Evolutionary conservation across 2,113 vertebrate genomes (phyloP), one percentile per base, ranked within the genome.

Genomic region (Megaleporinus macrocephalus): DNA sequence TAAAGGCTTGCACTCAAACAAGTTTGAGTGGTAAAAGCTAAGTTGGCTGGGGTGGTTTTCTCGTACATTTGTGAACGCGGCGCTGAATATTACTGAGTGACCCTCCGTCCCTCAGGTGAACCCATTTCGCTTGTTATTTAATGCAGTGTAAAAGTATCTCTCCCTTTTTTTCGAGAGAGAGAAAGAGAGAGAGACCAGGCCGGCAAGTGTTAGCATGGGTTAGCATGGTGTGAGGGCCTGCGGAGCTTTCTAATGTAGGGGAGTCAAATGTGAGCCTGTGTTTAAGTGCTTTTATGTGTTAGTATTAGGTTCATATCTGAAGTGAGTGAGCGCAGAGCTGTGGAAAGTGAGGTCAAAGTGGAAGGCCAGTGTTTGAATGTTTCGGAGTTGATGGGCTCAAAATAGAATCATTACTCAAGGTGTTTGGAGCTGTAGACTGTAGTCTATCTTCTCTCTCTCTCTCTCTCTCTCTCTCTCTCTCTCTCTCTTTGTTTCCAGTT

Each of bases 211-310:
- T 33, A 72, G 74, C 68, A 53, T 26, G 59, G n/a, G 61, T 74
- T 81, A 68, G 75, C 73, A 81, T 68, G 27, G 22, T 33, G 44
- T 47, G 53, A 80, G 27, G 68, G 66, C 78, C 74, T 41, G 71
- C 10, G 16, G 16, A 33, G 16, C 49, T 44, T 44, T 70, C 18
- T 6, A 59, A 65, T 20, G 10, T 53, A 27, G 68, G 61, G 20
- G 33, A 59, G 30, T 22, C 44, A 47, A 57, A 77, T 73, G 82
- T 44, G 26, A 80, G 81, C 6, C 14, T 71, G 62, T 62, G 65
- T 83, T 78, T 63, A 74, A 66, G 71, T 53, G 76, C 69, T 44
- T 79, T 61, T 80, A 80, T 86, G 51, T 86, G 73, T 83, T 86
- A 83, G 77, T 83, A 68, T 80, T 80, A 83, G 49, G 36, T 80